Evolutionary conservation across 2,888 invertebrate genomes (phyloP), one percentile per base, ranked within the genome.

Genomic region (Ectropis crepuscularia): DNA sequence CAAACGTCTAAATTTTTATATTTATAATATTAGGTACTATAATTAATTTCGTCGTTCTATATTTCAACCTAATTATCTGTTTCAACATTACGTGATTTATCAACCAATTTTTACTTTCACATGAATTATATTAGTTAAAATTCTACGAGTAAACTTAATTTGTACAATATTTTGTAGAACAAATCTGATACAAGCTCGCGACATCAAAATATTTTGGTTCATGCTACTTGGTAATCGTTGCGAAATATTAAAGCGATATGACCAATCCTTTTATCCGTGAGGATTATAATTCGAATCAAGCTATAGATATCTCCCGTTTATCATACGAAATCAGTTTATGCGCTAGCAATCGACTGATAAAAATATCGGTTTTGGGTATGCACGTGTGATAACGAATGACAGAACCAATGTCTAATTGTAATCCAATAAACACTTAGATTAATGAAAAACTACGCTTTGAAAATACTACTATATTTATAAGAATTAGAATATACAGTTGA

Each of bases 401-500:
- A 63, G 53, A 60, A 67, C 57, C 59, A 65, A 68, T 57, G 16
- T 28, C 16, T 28, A 28, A 28, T 28, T 28, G 16, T 28, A 28
- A 28, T 28, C 16, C 16, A 41, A 49, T 48, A 64, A 16, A 41
- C 8, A 46, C 6, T 28, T 36, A 50, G 12, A 39, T 16, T 51
- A 38, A 61, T 38, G 7, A 28, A 41, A 57, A 28, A 62, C 43
- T 38, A 55, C 43, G 54, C 60, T 57, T 54, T 41, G 11, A 67
- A 28, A 51, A 53, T 51, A 50, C 43, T 41, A 63, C 59, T 50
- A 46, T 50, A 63, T 57, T 8, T 43, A 0, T 66, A 60, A 42
- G 16, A 0, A 9, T 12, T 54, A 63, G 47, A 58, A 63, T 60
- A 41, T 67, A 63, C 60, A 64, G 48, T 65, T 63, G 43, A 55